Evolutionary conservation across 1,140 invertebrate genomes (phyloP).

Genomic region (Heliconius congener): DNA sequence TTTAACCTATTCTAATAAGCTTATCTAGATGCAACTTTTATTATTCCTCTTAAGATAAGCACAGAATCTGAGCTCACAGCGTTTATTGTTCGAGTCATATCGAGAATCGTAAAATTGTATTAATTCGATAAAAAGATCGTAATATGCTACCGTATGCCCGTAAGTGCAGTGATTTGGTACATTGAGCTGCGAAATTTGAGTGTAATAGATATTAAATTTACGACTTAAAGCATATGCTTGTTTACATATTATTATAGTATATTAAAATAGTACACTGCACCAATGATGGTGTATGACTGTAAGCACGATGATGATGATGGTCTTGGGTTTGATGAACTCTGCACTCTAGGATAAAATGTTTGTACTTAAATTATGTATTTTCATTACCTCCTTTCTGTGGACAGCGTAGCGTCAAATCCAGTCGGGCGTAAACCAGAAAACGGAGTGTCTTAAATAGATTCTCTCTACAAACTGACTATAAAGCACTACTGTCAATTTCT

Average conservation of each 20-base stretch:
- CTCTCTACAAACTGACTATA: too few species aligned
- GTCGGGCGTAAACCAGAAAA: too few species aligned
- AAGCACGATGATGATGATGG: too few species aligned
- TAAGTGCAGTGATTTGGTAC: slow-evolving; percentile 44
- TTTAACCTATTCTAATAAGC: slow-evolving; percentile 11
- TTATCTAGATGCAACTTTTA: slow-evolving; percentile 32
- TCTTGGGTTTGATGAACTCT: too few species aligned
- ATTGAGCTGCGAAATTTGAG: slow-evolving; percentile 12
- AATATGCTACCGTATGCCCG: slow-evolving; percentile 40
- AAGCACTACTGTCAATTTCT: too few species aligned
- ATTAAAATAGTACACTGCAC: too few species aligned
- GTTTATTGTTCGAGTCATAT: slow-evolving; percentile 44
- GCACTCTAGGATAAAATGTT: too few species aligned
- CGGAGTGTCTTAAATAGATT: too few species aligned
- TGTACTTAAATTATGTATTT: too few species aligned
- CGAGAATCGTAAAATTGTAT: slow-evolving; percentile 49
- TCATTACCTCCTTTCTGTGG: too few species aligned
- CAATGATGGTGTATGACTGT: too few species aligned
- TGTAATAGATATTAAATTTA: background rate
- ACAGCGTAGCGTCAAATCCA: too few species aligned
- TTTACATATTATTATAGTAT: background rate
- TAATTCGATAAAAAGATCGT: slow-evolving; percentile 48
- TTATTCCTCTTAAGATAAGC: slow-evolving; percentile 33
- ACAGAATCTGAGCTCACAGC: slow-evolving; percentile 29
- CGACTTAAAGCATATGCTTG: background rate